Evolutionary conservation across 2,888 invertebrate genomes (phyloP), one percentile per base, ranked within the genome.

Genomic region (Pegoplata infirma): DNA sequence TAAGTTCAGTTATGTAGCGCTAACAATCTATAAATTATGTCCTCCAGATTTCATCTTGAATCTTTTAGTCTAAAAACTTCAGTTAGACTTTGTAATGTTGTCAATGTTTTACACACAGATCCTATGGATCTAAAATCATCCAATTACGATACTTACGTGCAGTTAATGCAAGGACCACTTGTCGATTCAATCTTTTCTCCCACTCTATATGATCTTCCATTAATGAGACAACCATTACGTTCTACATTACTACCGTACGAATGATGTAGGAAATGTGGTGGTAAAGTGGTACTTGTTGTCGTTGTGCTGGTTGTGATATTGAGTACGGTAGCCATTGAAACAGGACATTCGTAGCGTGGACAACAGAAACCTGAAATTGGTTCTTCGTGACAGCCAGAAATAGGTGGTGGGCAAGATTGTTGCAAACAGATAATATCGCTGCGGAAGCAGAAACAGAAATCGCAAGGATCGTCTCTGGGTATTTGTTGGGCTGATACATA

Each of bases 391-490:
- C 97, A 98, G 73, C 95, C 95, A 59, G 94, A 94, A 84, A 97
- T 97, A 46, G 97, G 97, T 59, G 97, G 97, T 64, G 97, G 97
- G 90, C 97, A 98, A 85, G 97, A 97, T 90, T 98, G 97, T 90
- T 97, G 97, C 82, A 97, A 91, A 85, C 97, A 98, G 86, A 98
- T 97, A 84, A 98, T 97, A 87, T 97, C 97, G 88, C 97, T 96
- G 89, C 97, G 93, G 92, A 97, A 98, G 91, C 97, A 98, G 94
- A 98, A 97, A 90, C 97, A 98, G 91, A 97, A 98, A 88, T 97
- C 97, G 88, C 97, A 98, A 21, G 97, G 97, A 91, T 98, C 97
- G 84, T 97, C 96, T 83, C 97, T 92, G 46, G 97, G 97, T 85
- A 98, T 97, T 90, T 98, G 97, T 90, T 97, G 97, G 1, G 97